Percentiles rank a stretch among this genome's conserved stretches.
These are phyloP conservation scores for Bagarius yarrelli DNA, from an alignment of 2,113 vertebrate genomes.

Conservation along the genomic window DNA sequence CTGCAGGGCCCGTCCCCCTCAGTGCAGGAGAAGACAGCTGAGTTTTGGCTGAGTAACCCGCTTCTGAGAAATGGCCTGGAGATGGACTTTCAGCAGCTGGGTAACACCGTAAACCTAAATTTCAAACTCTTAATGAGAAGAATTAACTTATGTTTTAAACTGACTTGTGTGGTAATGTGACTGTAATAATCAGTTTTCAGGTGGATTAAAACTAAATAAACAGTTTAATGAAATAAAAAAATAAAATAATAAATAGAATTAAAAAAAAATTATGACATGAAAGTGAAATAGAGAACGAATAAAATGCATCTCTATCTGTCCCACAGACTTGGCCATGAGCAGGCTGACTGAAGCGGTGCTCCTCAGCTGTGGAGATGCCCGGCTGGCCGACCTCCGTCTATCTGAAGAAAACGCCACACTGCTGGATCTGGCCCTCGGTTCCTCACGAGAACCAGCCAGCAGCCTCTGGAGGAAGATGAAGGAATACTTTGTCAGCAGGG, in stretches of 20 bases:
- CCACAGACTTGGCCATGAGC: conserved; percentile 64
- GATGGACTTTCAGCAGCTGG: conserved; percentile 74
- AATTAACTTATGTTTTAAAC: no score
- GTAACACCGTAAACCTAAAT: conserved; percentile 52
- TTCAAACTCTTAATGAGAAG: no score
- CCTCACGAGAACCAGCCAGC: conserved; percentile 65
- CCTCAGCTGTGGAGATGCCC: conserved; percentile 66
- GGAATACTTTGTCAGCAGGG: conserved; percentile 71
- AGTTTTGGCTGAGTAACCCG: conserved; percentile 74
- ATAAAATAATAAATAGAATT: no score
- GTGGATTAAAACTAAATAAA: no score
- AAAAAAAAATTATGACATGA: no score
- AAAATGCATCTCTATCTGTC: not conserved
- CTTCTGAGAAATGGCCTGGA: conserved; percentile 78
- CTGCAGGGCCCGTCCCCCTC: conserved; percentile 71
- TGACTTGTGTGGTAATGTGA: no score
- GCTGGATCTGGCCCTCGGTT: conserved; percentile 73
- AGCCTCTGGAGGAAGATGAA: conserved; percentile 74
- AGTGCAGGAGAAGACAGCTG: conserved; percentile 68
- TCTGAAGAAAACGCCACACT: conserved; percentile 69
- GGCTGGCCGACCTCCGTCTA: conserved; percentile 65
- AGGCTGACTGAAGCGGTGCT: conserved; percentile 73
- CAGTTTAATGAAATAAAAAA: no score
- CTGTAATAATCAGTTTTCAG: no score
- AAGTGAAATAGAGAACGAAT: no score